Conservation (phyloP, 2,797 vertebrate species). For the Myotis myotis region DNA sequence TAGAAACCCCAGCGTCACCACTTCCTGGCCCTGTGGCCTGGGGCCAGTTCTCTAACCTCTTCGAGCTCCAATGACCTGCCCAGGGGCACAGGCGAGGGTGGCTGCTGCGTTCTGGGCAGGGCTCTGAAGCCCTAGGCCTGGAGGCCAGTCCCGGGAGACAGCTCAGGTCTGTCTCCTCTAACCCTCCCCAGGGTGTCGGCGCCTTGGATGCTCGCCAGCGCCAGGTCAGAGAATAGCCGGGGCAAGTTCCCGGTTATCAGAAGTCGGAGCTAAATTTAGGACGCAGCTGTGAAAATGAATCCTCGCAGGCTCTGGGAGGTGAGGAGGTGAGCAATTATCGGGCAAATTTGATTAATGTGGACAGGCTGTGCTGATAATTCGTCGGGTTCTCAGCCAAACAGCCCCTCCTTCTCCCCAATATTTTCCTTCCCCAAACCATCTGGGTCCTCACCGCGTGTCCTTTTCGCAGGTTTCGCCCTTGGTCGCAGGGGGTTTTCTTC, state of each 20-base stretch:
- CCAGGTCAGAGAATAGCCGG: constrained; percentile 22
- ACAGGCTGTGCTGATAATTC: constrained; percentile 22
- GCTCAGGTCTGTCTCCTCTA: background rate
- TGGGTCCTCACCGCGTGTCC: background rate
- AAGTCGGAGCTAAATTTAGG: constrained; percentile 70
- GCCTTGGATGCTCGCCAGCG: constrained; percentile 35
- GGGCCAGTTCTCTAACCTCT: background rate
- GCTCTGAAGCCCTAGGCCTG: background rate
- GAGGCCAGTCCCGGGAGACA: background rate
- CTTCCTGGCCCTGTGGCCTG: background rate
- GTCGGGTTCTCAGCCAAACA: background rate
- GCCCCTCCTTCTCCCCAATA: background rate
- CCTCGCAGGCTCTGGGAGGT: constrained; percentile 24
- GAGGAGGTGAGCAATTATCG: constrained; percentile 55
- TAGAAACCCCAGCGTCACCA: background rate
- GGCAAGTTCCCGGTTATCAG: constrained; percentile 54
- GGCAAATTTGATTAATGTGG: constrained; percentile 48
- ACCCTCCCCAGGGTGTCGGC: background rate
- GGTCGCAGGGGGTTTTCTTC: background rate
- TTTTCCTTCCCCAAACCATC: background rate
- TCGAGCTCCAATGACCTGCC: background rate
- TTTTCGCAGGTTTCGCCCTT: background rate
- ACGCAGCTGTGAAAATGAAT: constrained; percentile 23
- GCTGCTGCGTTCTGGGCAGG: background rate
- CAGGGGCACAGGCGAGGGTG: too few relatives aligned